Conservation (phyloP, 2,113 vertebrate genomes). For the Vicugna pacos region DNA sequence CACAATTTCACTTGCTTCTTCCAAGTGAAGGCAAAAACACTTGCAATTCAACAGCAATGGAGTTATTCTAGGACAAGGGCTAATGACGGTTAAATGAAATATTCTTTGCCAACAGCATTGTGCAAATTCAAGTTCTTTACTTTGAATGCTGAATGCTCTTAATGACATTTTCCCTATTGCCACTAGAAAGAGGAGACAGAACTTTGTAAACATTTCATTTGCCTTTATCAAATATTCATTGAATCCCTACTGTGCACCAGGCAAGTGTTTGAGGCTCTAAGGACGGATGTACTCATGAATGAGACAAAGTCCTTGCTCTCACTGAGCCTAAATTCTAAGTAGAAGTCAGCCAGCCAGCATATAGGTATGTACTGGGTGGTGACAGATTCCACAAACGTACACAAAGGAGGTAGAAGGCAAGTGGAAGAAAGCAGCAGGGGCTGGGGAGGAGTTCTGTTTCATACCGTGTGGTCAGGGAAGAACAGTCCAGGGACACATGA, state of each 20-base stretch:
- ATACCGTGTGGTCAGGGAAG: not conserved
- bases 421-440: not conserved
- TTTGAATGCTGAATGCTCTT: not conserved
- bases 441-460: not conserved
- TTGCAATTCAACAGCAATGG: conserved; percentile 67
- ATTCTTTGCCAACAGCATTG: conserved; percentile 34
- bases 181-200: not conserved
- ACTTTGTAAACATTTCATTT: conserved; percentile 34
- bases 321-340: not conserved
- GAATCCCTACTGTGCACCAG: not conserved
- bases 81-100: conserved; percentile 53
- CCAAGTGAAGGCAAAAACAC: conserved; percentile 61
- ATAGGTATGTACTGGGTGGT: fast-evolving
- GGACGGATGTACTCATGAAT: not conserved
- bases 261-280: not conserved
- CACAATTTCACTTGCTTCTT: conserved; percentile 47
- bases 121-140: conserved; percentile 43
- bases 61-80: conserved; percentile 73
- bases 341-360: not conserved
- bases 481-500: not conserved
- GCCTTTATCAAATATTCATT: conserved; percentile 20
- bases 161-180: not conserved
- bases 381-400: not conserved
- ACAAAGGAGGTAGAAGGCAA: not conserved
- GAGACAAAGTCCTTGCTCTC: not conserved